phyloP scores from a whole-genome alignment of 64 coral and sea anemone genomes.

The Platygyra sinensis region DNA sequence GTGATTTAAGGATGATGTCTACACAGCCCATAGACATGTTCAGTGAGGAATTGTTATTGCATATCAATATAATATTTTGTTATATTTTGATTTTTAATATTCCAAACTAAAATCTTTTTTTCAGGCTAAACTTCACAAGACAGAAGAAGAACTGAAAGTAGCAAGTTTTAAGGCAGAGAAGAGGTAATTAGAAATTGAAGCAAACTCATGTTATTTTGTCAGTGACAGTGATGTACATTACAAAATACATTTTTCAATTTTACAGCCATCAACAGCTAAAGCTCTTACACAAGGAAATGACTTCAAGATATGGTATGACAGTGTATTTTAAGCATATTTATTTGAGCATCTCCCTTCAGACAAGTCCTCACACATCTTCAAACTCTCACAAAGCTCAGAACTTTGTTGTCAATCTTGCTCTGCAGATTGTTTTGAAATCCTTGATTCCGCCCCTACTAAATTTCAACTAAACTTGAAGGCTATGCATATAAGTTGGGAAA shows the following conservation, averaged over 20 bases:
- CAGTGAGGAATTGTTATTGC: too few species aligned
- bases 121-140: conserved; percentile 83
- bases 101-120: not conserved
- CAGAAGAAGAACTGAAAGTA: conserved; percentile 76
- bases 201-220: not conserved
- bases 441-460: too few species aligned
- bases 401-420: not conserved
- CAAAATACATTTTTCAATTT: not conserved
- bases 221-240: not conserved
- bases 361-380: too few species aligned
- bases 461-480: too few species aligned
- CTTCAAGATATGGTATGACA: conserved; percentile 82
- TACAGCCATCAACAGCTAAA: conserved; percentile 84
- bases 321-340: not conserved
- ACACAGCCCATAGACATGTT: too few species aligned
- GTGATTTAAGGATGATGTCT: too few species aligned
- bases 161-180: conserved; percentile 87
- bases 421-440: too few species aligned
- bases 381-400: too few species aligned
- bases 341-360: too few species aligned
- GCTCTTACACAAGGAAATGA: conserved; percentile 83
- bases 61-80: too few species aligned
- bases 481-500: too few species aligned
- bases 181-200: conserved; percentile 44
- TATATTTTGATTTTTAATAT: not conserved